phyloP scores from a whole-genome alignment of 1,140 invertebrate species.

The Bradynema listronoti region DNA sequence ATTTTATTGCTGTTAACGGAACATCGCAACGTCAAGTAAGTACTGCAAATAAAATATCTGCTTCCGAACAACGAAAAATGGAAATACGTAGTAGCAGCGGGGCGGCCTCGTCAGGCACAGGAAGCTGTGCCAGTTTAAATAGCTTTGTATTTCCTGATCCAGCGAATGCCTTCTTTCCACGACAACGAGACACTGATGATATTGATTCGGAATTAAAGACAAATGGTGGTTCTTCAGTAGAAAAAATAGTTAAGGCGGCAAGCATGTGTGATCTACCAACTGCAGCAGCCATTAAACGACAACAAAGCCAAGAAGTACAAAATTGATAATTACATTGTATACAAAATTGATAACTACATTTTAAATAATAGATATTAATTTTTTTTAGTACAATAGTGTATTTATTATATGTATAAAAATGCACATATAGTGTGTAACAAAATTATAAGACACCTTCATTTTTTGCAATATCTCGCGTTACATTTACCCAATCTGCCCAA shows the following conservation, averaged over 20 bases:
- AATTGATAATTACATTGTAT: background rate
- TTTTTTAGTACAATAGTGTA: background rate
- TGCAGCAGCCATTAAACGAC: no score
- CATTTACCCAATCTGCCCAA: no score
- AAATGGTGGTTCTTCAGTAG: background rate
- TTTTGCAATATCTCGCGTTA: no score
- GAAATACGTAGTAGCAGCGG: background rate
- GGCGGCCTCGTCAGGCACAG: no score
- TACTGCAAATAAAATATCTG: background rate
- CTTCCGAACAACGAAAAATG: background rate
- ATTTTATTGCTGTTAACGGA: background rate
- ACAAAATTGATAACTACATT: slow-evolving; percentile 1
- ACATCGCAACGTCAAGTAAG: background rate
- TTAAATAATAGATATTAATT: background rate
- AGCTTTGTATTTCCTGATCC: no score
- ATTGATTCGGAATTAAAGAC: no score
- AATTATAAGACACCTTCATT: no score
- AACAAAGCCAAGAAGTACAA: background rate
- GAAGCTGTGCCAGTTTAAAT: no score
- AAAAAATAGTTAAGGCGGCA: background rate
- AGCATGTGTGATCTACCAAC: no score
- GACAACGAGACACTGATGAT: no score
- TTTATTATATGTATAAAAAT: background rate
- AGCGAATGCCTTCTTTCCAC: no score
- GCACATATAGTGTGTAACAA: no score